phyloP scores from a whole-genome alignment of 1,140 invertebrate genomes.

The Rhynchophorus ferrugineus region DNA sequence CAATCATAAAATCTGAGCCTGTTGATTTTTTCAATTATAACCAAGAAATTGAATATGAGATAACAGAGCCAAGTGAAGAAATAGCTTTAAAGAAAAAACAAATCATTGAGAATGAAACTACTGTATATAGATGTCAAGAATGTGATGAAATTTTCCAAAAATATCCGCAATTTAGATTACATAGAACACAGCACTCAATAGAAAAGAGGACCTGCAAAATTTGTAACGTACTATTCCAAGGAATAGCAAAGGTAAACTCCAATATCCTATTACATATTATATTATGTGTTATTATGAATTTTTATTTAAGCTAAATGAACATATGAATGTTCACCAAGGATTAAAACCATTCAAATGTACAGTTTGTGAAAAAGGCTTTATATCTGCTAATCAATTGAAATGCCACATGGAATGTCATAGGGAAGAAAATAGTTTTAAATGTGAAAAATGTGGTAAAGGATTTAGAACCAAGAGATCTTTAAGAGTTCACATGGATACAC shows the following conservation, averaged over 20 bases:
- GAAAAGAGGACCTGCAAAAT: slow-evolving; percentile 41
- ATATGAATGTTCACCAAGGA: slow-evolving; percentile 56
- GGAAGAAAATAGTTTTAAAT: slow-evolving; percentile 26
- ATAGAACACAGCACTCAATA: slow-evolving; percentile 33
- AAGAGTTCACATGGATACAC: slow-evolving; percentile 26
- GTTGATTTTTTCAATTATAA: too few species aligned
- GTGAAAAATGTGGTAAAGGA: slow-evolving; percentile 27
- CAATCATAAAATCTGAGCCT: too few species aligned
- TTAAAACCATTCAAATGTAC: slow-evolving; percentile 62
- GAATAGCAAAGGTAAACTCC: slow-evolving; percentile 17
- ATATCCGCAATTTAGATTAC: slow-evolving; percentile 24
- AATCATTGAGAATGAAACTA: slow-evolving; percentile 26
- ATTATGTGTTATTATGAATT: not conserved
- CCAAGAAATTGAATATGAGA: too few species aligned
- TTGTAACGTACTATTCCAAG: slow-evolving; percentile 40
- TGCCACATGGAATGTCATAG: slow-evolving; percentile 47
- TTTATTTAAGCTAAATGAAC: slow-evolving; percentile 49
- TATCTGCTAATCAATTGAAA: slow-evolving; percentile 45
- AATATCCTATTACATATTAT: not conserved
- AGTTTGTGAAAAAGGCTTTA: slow-evolving; percentile 53
- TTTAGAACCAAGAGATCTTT: slow-evolving; percentile 28
- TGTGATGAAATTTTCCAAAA: slow-evolving; percentile 24
- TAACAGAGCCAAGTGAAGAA: too few species aligned
- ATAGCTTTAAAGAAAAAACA: slow-evolving; percentile 10
- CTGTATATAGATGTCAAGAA: slow-evolving; percentile 27